Evolutionary conservation across 2,888 invertebrate species (phyloP).

Genomic region (Thumatha senex): DNA sequence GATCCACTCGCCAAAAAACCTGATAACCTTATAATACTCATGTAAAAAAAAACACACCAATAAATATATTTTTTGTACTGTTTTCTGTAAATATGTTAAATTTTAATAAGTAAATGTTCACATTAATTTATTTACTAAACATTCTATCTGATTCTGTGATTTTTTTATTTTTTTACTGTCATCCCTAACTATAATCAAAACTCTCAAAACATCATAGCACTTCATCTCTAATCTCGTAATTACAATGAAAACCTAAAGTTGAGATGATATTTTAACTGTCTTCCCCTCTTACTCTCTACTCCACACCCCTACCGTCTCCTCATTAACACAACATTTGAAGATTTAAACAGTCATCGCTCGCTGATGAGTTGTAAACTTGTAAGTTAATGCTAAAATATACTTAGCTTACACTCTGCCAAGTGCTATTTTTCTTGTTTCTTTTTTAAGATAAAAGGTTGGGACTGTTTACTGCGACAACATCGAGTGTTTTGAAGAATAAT

Average conservation of each 20-base stretch:
- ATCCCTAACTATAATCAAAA: background rate
- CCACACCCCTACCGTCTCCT: slow-evolving; percentile 22
- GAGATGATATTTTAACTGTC: slow-evolving; percentile 53
- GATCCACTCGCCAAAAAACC: too few species aligned
- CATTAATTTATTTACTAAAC: too few species aligned
- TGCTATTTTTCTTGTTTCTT: background rate
- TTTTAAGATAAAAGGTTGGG: background rate
- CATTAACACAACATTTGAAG: slow-evolving; percentile 51
- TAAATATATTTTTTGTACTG: too few species aligned
- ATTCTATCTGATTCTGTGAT: too few species aligned
- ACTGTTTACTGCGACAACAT: too few species aligned
- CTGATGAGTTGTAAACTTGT: slow-evolving; percentile 62
- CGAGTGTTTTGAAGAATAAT: too few species aligned
- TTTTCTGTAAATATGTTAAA: too few species aligned
- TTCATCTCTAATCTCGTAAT: slow-evolving; percentile 46
- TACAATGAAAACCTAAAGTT: slow-evolving; percentile 45
- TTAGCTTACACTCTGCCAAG: slow-evolving; percentile 17
- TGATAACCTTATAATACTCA: too few species aligned
- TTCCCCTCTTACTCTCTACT: slow-evolving; percentile 5
- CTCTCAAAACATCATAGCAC: slow-evolving; percentile 7
- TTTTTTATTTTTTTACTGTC: background rate
- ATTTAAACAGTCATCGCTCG: slow-evolving; percentile 45
- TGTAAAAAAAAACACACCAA: too few species aligned
- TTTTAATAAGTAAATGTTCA: too few species aligned
- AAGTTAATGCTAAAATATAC: slow-evolving; percentile 36